Conservation (phyloP, 2,113 vertebrate species). For the Menidia beryllina region DNA sequence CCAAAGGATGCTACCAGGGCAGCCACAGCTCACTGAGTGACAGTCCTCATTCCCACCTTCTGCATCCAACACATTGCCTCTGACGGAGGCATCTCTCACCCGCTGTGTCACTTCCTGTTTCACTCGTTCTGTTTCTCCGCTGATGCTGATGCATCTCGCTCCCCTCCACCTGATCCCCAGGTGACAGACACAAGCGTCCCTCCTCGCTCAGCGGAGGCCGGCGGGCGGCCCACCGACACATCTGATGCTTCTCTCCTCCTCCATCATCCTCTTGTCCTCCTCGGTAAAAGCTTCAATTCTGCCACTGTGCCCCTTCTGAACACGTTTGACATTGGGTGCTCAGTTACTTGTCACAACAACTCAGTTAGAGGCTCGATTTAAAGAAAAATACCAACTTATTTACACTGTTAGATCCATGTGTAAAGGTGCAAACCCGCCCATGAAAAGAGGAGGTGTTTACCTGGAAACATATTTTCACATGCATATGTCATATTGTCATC, state of each 20-base stretch:
- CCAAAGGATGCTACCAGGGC: not conserved
- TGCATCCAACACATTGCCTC: conserved; percentile 14
- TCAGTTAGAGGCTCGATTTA: not conserved
- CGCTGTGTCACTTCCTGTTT: conserved; percentile 51
- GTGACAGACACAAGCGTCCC: conserved; percentile 30
- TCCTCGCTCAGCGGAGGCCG: conserved; percentile 38
- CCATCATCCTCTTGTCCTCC: conserved; percentile 34
- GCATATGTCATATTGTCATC: too few relatives aligned
- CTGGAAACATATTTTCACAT: too few relatives aligned
- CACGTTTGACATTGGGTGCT: not conserved
- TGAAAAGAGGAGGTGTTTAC: too few relatives aligned
- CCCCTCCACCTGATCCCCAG: conserved; percentile 47
- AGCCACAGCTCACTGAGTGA: conserved; percentile 15
- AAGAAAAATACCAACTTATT: too few relatives aligned
- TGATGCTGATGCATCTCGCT: conserved; percentile 21
- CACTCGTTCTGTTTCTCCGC: conserved; percentile 35
- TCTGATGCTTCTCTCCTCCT: conserved; percentile 48
- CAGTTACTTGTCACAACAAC: not conserved
- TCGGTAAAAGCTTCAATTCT: not conserved
- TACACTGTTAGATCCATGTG: too few relatives aligned
- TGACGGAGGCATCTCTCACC: conserved; percentile 20
- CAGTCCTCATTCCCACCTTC: conserved; percentile 23
- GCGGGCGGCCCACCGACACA: conserved; percentile 29
- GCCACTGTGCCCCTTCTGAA: not conserved
- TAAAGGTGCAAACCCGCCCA: too few relatives aligned